phyloP scores from a whole-genome alignment of 2,888 invertebrate genomes.

The Neuroscelio doddi region DNA sequence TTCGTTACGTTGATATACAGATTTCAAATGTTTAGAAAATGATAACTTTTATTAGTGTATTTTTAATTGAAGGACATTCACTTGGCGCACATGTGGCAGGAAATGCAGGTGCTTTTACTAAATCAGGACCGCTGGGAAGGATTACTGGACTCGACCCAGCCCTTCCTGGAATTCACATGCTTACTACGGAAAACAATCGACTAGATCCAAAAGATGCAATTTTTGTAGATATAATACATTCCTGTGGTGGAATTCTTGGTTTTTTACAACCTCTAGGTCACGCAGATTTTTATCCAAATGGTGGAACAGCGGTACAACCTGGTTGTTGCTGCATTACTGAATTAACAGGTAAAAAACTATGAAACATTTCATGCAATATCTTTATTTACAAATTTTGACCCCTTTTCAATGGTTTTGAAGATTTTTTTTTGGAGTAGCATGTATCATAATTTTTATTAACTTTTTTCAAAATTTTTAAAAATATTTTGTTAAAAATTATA shows the following conservation, averaged over 20 bases:
- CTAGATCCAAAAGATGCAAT: conserved; percentile 65
- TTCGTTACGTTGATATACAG: neutral
- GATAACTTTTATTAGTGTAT: neutral
- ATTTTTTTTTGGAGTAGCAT: neutral
- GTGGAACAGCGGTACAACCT: conserved; percentile 69
- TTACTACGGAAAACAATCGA: conserved; percentile 58
- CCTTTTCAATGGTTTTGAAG: neutral
- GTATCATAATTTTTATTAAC: too few species aligned
- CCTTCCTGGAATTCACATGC: conserved; percentile 67
- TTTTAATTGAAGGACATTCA: conserved; percentile 63
- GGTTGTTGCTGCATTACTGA: conserved; percentile 69
- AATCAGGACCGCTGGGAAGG: conserved; percentile 67
- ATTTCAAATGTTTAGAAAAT: neutral
- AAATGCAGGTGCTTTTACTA: conserved; percentile 58
- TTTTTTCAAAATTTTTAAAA: too few species aligned
- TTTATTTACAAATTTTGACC: too few species aligned
- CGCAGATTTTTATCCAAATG: conserved; percentile 71
- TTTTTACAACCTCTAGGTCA: conserved; percentile 66
- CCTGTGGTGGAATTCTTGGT: conserved; percentile 70
- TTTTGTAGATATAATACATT: conserved; percentile 71
- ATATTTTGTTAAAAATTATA: neutral
- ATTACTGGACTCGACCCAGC: conserved; percentile 73
- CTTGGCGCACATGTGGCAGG: conserved; percentile 70
- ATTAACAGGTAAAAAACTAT: conserved; percentile 65
- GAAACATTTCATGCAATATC: too few species aligned